Evolutionary conservation across 2,888 invertebrate genomes (phyloP).

Genomic region (Acleris literana): DNA sequence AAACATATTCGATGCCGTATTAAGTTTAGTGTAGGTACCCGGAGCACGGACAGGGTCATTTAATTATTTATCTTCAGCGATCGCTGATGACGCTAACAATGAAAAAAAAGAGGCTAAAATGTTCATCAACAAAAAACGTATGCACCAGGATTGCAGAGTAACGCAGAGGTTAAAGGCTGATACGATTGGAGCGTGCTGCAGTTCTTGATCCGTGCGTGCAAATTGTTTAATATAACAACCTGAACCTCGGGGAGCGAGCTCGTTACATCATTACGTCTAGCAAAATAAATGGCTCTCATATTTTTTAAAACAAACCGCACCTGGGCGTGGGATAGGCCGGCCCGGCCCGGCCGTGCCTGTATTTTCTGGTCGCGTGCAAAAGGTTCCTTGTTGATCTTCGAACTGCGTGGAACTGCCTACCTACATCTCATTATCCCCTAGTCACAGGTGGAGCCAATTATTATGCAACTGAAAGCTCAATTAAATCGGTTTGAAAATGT

Average conservation of each 20-base stretch:
- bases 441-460: not conserved
- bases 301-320: conserved; percentile 24
- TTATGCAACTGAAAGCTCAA: not conserved
- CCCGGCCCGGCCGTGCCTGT: not conserved
- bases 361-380: not conserved
- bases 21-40: too few relatives aligned
- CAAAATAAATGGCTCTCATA: conserved; percentile 23
- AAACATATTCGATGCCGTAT: too few relatives aligned
- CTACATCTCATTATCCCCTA: conserved; percentile 19
- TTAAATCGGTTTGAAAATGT: not conserved
- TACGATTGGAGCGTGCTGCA: too few relatives aligned
- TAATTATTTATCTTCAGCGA: not conserved
- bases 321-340: conserved; percentile 15
- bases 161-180: too few relatives aligned
- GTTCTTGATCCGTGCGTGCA: not conserved
- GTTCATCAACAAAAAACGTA: not conserved
- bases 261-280: conserved; percentile 16
- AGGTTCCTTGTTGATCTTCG: not conserved
- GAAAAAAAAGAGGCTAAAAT: not conserved
- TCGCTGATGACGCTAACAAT: not conserved
- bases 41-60: too few relatives aligned
- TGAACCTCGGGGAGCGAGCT: conserved; percentile 5
- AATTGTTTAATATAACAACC: conserved; percentile 17
- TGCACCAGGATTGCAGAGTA: not conserved
- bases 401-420: conserved; percentile 21